These are phyloP conservation scores for Clarias fuscus DNA, from an alignment of 2,797 vertebrate genomes.

Conservation along the genomic window DNA sequence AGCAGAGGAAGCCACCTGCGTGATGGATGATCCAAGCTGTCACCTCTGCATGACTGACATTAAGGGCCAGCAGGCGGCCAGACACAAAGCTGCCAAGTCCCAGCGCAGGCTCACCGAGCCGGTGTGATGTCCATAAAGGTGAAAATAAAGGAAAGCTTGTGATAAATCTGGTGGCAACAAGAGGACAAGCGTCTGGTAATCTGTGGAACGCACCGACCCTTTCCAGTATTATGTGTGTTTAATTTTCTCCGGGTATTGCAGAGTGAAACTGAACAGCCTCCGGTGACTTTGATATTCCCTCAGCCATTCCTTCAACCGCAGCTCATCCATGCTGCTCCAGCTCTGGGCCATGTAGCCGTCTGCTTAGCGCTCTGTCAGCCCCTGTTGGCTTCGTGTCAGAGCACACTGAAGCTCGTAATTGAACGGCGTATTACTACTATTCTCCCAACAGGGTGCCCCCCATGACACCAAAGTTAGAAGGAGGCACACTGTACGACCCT, in stretches of 20 bases:
- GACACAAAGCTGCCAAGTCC: conserved; percentile 57
- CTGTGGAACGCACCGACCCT: conserved; percentile 6
- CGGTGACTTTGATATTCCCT: conserved; percentile 43
- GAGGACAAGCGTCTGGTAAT: conserved; percentile 34
- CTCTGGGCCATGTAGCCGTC: conserved; percentile 52
- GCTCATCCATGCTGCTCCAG: conserved; percentile 44
- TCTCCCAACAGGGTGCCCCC: conserved; percentile 54
- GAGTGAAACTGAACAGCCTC: conserved; percentile 51
- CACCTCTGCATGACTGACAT: conserved; percentile 52
- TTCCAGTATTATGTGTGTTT: conserved; percentile 28
- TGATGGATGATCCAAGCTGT: conserved; percentile 59
- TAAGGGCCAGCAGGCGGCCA: conserved; percentile 55
- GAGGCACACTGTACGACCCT: conserved; percentile 44
- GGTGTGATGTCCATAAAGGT: conserved; percentile 38
- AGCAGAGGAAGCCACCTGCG: conserved; percentile 51
- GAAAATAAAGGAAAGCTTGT: conserved; percentile 23
- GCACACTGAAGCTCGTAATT: conserved; percentile 58
- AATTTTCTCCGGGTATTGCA: conserved; percentile 29
- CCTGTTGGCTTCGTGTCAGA: conserved; percentile 54
- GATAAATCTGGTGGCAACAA: conserved; percentile 20
- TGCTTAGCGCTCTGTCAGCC: conserved; percentile 57
- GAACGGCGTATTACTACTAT: conserved; percentile 59
- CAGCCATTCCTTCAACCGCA: conserved; percentile 46
- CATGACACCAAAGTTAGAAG: conserved; percentile 47
- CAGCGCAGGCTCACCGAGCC: conserved; percentile 28